Percentiles rank a stretch among this genome's conserved stretches.
Evolutionary conservation across 2,888 invertebrate species (phyloP).

Genomic region (Xestia sexstrigata): DNA sequence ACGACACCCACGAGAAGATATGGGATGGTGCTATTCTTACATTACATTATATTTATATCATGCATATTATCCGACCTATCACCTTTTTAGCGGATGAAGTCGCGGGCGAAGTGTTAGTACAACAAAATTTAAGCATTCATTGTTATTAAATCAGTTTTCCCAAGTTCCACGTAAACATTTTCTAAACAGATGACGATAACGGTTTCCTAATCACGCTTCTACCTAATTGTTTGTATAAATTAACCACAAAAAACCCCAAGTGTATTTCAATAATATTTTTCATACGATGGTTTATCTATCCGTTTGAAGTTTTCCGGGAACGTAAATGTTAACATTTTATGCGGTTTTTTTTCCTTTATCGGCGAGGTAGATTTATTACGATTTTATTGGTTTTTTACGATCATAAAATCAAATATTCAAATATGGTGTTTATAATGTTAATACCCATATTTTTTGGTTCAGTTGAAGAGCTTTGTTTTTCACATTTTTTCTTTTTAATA

Average conservation of each 20-base stretch:
- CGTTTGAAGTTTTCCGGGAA: slow-evolving; percentile 54
- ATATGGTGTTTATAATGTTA: slow-evolving; percentile 29
- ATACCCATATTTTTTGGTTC: not conserved
- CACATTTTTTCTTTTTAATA: not conserved
- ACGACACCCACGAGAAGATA: no score
- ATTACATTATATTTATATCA: no score
- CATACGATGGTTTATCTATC: slow-evolving; percentile 23
- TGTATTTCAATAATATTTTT: slow-evolving; percentile 55
- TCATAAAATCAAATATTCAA: slow-evolving; percentile 36
- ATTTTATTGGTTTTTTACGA: slow-evolving; percentile 27
- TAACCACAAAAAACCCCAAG: slow-evolving; percentile 43
- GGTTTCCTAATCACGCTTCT: slow-evolving; percentile 38
- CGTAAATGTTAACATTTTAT: slow-evolving; percentile 28
- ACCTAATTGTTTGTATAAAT: slow-evolving; percentile 54
- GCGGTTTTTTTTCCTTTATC: slow-evolving; percentile 21
- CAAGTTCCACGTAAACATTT: slow-evolving; percentile 13
- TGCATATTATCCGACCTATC: no score
- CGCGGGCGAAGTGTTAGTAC: no score
- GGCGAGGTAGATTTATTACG: slow-evolving; percentile 15
- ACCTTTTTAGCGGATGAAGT: no score
- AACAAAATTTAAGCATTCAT: no score
- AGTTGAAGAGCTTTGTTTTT: slow-evolving; percentile 25
- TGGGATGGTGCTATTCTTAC: no score
- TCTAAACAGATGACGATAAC: slow-evolving; percentile 31
- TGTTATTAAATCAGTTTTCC: slow-evolving; percentile 22